Base-by-base conservation (phyloP, 2,797 vertebrate species). In the Tenualosa thibaudeaui region DNA sequence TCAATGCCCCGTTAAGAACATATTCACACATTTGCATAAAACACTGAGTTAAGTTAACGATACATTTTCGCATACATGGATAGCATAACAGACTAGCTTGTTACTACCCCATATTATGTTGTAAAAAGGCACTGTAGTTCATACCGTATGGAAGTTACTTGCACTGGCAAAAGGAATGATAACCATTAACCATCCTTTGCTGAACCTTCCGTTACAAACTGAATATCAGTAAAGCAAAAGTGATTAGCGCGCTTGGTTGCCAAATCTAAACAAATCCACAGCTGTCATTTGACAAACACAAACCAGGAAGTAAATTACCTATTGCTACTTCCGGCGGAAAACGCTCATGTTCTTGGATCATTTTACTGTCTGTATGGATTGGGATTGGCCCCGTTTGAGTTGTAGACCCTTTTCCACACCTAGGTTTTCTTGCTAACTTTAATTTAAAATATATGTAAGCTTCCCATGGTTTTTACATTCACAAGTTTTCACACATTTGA, bases 261-360 rank as follows among this genome's bases (percentile, higher is more conserved):
- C 37, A 78, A 78, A 46, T 19, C 71, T 10, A 78, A 46, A 78
- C 71, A 78, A 15, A 78, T 19, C 71, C 37, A 43, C 71, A 22
- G 40, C 71, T 78, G 71, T 78, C 71, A 78, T 78, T 31, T 5
- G 24, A 86, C 24, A 71, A 26, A 88, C 87, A 90, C 71, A 84
- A 81, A 87, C 71, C 88, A 82, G 90, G 90, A 91, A 91, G 86
- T 62, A 65, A 53, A 82, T 81, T 54, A 84, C 82, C 81, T 56
- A 37, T 3, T 40, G 13, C 19, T 81, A 9, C 81, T 86, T 88
- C 89, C 87, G 86, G 83, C 84, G 88, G 86, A 90, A 84, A n/a
- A 60, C 24, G 26, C 17, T 54, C 17, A 5, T 65, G 62, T 24
- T 26, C 12, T 62, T 60, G 56, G 17, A 19, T 60, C 15, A 10